phyloP scores from a whole-genome alignment of 1,140 invertebrate genomes.

The Drosophila kurseongensis region DNA sequence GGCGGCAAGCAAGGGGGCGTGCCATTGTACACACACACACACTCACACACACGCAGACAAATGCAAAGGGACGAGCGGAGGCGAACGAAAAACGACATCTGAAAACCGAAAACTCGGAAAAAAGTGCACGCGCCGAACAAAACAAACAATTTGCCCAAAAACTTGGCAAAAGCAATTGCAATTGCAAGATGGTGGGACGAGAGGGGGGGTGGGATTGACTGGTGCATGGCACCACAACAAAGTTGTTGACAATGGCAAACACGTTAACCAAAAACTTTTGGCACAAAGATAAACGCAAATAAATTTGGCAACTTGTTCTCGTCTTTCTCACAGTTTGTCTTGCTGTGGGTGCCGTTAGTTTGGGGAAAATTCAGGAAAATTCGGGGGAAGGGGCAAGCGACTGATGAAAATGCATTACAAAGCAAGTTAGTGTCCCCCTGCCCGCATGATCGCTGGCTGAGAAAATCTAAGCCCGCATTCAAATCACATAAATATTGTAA shows the following conservation, averaged over 20 bases:
- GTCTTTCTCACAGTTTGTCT: conserved; percentile 40
- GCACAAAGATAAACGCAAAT: conserved; percentile 81
- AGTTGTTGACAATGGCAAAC: conserved; percentile 82
- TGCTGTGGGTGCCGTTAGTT: conserved; percentile 30
- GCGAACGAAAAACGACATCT: conserved; percentile 7
- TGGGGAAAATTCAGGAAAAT: conserved; percentile 7
- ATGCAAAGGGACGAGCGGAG: conserved; percentile 14
- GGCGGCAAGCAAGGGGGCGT: conserved; percentile 21
- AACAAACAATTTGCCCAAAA: conserved; percentile 78
- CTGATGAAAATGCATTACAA: conserved; percentile 35
- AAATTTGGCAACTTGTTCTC: conserved; percentile 74
- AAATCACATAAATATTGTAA: conserved; percentile 68
- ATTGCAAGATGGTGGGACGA: conserved; percentile 51
- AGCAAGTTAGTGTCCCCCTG: conserved; percentile 14
- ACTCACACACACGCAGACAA: conserved; percentile 16
- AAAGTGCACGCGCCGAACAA: conserved; percentile 79
- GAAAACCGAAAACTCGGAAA: conserved; percentile 33
- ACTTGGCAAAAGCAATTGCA: conserved; percentile 82
- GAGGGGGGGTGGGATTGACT: conserved; percentile 22
- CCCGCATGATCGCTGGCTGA: conserved; percentile 47
- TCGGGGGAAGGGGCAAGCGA: neutral
- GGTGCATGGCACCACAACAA: conserved; percentile 73
- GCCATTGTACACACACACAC: conserved; percentile 33
- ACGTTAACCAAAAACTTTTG: conserved; percentile 82
- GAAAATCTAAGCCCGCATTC: conserved; percentile 64